Evolutionary conservation across 1,140 invertebrate genomes (phyloP).

Genomic region (Drosophila ficusphila): DNA sequence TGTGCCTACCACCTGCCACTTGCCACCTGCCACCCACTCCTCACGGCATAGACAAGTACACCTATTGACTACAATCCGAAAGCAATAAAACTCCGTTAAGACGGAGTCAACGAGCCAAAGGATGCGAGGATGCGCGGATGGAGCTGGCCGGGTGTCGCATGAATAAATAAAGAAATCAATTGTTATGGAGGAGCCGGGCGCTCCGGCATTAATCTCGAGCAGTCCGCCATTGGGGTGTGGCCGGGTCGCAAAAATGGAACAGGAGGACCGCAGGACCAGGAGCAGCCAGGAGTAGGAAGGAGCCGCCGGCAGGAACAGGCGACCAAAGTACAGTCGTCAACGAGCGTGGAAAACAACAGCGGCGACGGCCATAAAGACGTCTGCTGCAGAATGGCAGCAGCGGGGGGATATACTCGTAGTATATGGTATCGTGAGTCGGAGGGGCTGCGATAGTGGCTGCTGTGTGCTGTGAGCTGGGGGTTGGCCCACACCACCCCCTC

Average conservation of each 20-base stretch:
- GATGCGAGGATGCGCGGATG: background rate
- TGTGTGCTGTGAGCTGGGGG: too few species aligned
- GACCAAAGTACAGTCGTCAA: constrained; percentile 75
- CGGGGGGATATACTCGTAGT: background rate
- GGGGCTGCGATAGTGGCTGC: constrained; percentile 9
- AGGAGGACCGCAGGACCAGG: constrained; percentile 28
- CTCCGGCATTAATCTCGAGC: constrained; percentile 61
- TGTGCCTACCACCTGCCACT: background rate
- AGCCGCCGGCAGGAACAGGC: constrained; percentile 29
- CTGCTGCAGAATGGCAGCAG: constrained; percentile 57
- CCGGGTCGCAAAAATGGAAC: constrained; percentile 29
- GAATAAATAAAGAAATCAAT: constrained; percentile 74
- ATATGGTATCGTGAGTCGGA: background rate
- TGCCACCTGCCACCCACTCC: background rate
- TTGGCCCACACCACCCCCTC: constrained; percentile 5
- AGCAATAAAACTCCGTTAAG: constrained; percentile 46
- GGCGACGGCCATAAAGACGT: constrained; percentile 73
- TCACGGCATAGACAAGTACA: constrained; percentile 9
- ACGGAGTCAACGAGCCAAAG: constrained; percentile 25
- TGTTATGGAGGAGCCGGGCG: constrained; percentile 53
- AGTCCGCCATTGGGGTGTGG: constrained; percentile 50
- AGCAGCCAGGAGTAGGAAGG: constrained; percentile 12
- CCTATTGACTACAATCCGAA: constrained; percentile 38
- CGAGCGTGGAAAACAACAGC: constrained; percentile 75
- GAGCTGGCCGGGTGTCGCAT: constrained; percentile 3